These are phyloP conservation scores for Hedychridium roseum DNA, from an alignment of 2,888 invertebrate genomes.

Conservation along the genomic window DNA sequence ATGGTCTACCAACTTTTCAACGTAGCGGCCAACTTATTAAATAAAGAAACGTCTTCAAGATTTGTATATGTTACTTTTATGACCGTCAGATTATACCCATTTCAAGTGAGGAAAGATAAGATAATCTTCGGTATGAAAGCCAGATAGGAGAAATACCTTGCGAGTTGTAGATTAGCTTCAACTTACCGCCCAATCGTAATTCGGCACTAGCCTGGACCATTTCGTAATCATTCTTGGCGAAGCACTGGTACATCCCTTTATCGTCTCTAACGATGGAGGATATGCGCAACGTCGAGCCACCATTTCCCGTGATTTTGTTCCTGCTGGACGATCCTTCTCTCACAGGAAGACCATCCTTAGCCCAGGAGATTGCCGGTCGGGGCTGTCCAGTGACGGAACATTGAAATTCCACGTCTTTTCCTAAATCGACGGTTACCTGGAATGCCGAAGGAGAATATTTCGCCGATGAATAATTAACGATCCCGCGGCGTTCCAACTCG, in stretches of 20 bases:
- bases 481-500: background rate
- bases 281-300: conserved; percentile 60
- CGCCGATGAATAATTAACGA: conserved; percentile 7
- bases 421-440: conserved; percentile 83
- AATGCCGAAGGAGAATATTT: conserved; percentile 67
- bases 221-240: conserved; percentile 84
- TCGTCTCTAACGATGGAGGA: conserved; percentile 77
- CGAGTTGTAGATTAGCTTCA: too few relatives aligned
- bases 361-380: conserved; percentile 62
- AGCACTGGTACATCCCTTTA: conserved; percentile 92
- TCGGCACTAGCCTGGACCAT: conserved; percentile 86
- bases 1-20: too few relatives aligned
- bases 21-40: too few relatives aligned
- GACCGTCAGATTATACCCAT: background rate
- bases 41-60: too few relatives aligned
- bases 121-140: too few relatives aligned
- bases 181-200: conserved; percentile 78
- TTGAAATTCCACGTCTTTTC: conserved; percentile 84
- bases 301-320: conserved; percentile 55
- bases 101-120: background rate
- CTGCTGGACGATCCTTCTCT: conserved; percentile 59
- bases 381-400: conserved; percentile 90
- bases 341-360: conserved; percentile 65
- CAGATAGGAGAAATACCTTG: too few relatives aligned
- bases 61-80: background rate